phyloP scores from a whole-genome alignment of 2,888 invertebrate species.

The Mesoligia furuncula region DNA sequence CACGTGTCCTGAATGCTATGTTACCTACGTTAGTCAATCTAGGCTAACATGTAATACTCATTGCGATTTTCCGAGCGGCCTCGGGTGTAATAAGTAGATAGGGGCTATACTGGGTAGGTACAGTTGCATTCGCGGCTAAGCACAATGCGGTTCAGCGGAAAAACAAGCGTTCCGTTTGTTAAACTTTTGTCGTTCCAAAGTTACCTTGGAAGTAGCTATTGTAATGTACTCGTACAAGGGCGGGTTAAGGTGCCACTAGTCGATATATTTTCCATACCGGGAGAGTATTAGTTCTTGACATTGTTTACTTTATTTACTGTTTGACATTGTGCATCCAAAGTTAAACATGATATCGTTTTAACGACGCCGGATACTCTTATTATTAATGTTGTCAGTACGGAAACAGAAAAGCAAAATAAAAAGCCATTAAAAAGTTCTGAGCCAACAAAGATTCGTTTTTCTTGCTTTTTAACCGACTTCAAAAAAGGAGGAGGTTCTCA shows the following conservation, averaged over 20 bases:
- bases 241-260: conserved; percentile 22
- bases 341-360: no score
- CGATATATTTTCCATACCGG: no score
- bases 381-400: no score
- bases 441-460: no score
- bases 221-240: conserved; percentile 39
- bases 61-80: conserved; percentile 68
- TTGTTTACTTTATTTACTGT: no score
- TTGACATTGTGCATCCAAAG: no score
- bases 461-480: no score
- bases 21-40: conserved; percentile 58
- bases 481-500: no score
- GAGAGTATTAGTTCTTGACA: no score
- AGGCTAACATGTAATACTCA: conserved; percentile 58
- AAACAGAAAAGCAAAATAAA: no score
- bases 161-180: conserved; percentile 39
- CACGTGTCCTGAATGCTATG: conserved; percentile 63
- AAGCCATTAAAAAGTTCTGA: no score
- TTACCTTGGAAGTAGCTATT: conserved; percentile 53
- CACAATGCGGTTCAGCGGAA: conserved; percentile 49
- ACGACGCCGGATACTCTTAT: no score
- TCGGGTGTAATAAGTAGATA: conserved; percentile 60
- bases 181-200: conserved; percentile 41
- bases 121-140: conserved; percentile 12
- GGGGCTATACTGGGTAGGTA: conserved; percentile 33